Evolutionary conservation across 2,888 invertebrate species (phyloP).

Genomic region (Deilephila porcellus): DNA sequence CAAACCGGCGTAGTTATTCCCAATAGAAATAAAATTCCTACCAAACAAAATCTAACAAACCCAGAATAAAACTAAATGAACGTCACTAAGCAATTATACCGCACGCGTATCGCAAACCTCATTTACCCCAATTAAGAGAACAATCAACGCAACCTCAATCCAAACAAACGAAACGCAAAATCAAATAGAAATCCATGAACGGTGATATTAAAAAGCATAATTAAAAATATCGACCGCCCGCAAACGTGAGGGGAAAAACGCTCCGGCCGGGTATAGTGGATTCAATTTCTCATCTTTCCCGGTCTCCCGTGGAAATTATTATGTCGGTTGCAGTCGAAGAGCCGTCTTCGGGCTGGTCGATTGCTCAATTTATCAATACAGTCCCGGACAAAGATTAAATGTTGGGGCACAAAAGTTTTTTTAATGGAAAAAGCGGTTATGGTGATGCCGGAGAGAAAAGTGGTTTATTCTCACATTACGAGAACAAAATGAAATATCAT

Average conservation of each 20-base stretch:
- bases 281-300: constrained; percentile 72
- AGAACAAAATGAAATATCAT: no score
- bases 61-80: neutral
- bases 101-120: constrained; percentile 4
- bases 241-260: constrained; percentile 30
- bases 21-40: neutral
- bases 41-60: neutral
- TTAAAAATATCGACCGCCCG: constrained; percentile 29
- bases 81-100: constrained; percentile 10
- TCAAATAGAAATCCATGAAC: constrained; percentile 10
- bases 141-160: constrained; percentile 8
- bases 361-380: constrained; percentile 83
- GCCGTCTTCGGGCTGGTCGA: constrained; percentile 71
- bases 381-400: constrained; percentile 56
- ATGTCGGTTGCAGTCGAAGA: constrained; percentile 72
- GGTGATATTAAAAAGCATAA: constrained; percentile 20
- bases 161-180: constrained; percentile 16
- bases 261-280: constrained; percentile 38
- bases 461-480: no score
- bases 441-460: no score
- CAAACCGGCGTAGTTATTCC: no score
- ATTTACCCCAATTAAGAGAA: constrained; percentile 21
- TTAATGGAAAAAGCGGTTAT: neutral
- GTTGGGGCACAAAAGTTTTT: neutral
- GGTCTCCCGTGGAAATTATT: constrained; percentile 72